Evolutionary conservation across 2,797 vertebrate genomes (phyloP), one percentile per base, ranked within the genome.

Genomic region (Melanotaenia trifasciata): DNA sequence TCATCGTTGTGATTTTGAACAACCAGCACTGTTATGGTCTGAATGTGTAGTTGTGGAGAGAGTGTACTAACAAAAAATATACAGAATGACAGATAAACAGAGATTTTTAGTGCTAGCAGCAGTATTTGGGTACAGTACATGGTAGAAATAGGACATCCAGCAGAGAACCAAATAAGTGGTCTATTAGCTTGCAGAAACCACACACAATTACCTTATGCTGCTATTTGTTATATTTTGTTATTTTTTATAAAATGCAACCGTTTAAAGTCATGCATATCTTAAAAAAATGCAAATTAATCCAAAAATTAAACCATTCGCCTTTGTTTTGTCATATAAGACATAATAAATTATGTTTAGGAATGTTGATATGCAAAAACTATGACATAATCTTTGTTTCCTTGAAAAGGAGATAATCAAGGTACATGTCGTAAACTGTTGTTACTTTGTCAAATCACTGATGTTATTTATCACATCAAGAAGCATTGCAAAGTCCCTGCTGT

Each of bases 141-240:
- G 10, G 40, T n/a, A 28, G 47, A 67, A 70, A 63, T 45, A 69
- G 51, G 36, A 62, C 69, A 72, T 78, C 33, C 66, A 69, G 33
- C 16, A 68, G 33, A 64, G 38, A 69, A 13, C 16, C 38, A 36
- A 26, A 14, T 20, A 24, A 57, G n/a, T 53, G 38, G 28, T 69
- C 26, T 22, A 43, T 28, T 67, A 32, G 36, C 43, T 16, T 3
- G 35, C 57, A 30, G 32, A 16, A 61, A 40, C 26, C n/a, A 62
- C 3, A 26, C 28, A 53, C 14, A 3, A 1, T 1, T 30, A 67
- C 71, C 12, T 45, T 53, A 38, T 36, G 3, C 9, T 13, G 12
- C 4, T 24, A 14, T 26, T 54, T 12, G 22, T n/a, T n/a, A n/a
- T n/a, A n/a, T n/a, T n/a, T n/a, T n/a, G n/a, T n/a, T n/a, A n/a